phyloP scores from a whole-genome alignment of 2,797 vertebrate genomes.

The Staurois parvus region DNA sequence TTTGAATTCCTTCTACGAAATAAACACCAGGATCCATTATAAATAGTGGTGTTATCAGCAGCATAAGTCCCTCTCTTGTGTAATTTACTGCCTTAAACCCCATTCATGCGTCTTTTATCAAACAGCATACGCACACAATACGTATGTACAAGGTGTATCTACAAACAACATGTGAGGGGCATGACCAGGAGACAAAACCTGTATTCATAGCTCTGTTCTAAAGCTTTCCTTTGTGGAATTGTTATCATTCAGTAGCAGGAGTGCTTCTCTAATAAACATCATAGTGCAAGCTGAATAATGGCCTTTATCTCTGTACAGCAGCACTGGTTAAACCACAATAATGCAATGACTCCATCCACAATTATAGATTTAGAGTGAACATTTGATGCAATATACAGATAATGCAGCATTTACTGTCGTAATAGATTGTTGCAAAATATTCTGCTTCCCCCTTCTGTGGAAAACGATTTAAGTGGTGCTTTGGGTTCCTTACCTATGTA shows the following conservation, averaged over 20 bases:
- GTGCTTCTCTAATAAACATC: slow-evolving; percentile 14
- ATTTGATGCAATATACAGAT: neutral
- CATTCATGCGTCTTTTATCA: slow-evolving; percentile 38
- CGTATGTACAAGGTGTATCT: slow-evolving; percentile 38
- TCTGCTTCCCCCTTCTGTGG: too few species aligned
- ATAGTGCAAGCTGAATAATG: slow-evolving; percentile 22
- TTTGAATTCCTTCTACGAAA: neutral
- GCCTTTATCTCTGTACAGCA: slow-evolving; percentile 43
- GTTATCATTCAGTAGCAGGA: slow-evolving; percentile 55
- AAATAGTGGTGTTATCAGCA: slow-evolving; percentile 17
- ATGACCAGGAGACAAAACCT: slow-evolving; percentile 33
- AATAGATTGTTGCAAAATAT: too few species aligned
- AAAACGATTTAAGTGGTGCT: too few species aligned
- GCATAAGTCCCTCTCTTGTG: neutral
- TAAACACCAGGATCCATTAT: neutral
- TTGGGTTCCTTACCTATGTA: too few species aligned
- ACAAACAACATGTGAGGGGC: slow-evolving; percentile 47
- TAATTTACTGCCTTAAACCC: slow-evolving; percentile 25
- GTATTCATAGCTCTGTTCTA: slow-evolving; percentile 44
- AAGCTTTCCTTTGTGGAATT: slow-evolving; percentile 52
- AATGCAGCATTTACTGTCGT: too few species aligned
- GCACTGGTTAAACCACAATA: slow-evolving; percentile 5
- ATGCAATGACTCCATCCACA: neutral
- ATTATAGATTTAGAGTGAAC: slow-evolving; percentile 7
- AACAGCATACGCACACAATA: slow-evolving; percentile 26